Evolutionary conservation across 1,140 invertebrate species (phyloP).

Genomic region (Metopolophium dirhodum): DNA sequence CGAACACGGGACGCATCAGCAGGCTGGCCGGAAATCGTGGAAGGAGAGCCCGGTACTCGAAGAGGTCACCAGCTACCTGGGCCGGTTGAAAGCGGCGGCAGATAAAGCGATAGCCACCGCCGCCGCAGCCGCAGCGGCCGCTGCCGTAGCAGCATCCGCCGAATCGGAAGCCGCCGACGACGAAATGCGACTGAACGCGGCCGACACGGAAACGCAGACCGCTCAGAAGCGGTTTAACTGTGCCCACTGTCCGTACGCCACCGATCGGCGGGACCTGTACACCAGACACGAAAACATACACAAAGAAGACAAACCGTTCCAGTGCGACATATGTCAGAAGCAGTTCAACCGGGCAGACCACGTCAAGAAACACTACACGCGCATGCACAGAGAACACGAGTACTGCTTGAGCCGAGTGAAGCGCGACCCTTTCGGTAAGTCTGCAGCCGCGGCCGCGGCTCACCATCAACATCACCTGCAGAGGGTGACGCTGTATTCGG

Average conservation of each 20-base stretch:
- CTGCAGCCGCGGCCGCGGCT: not conserved
- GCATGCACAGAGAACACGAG: constrained; percentile 85
- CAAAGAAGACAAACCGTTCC: constrained; percentile 89
- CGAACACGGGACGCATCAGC: constrained; percentile 50
- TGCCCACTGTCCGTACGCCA: constrained; percentile 85
- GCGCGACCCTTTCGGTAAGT: constrained; percentile 62
- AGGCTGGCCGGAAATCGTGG: constrained; percentile 63
- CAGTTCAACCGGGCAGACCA: constrained; percentile 94
- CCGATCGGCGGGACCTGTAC: constrained; percentile 90
- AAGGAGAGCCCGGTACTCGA: constrained; percentile 77
- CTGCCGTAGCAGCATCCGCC: not conserved
- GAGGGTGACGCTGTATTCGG: constrained; percentile 49
- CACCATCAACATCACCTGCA: constrained; percentile 8
- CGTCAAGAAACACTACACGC: constrained; percentile 90
- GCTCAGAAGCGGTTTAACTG: constrained; percentile 80
- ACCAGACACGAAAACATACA: constrained; percentile 97
- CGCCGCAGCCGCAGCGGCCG: not conserved
- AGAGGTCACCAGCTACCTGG: constrained; percentile 75
- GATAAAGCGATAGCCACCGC: constrained; percentile 63
- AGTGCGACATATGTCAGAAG: constrained; percentile 89
- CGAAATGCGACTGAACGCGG: not conserved
- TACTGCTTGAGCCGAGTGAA: constrained; percentile 86
- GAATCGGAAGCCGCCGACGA: constrained; percentile 17
- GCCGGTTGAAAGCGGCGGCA: constrained; percentile 72
- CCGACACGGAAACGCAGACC: constrained; percentile 51